These are phyloP conservation scores for Scomberomorus guttatus DNA, from an alignment of 2,797 vertebrate genomes.

Conservation along the genomic window DNA sequence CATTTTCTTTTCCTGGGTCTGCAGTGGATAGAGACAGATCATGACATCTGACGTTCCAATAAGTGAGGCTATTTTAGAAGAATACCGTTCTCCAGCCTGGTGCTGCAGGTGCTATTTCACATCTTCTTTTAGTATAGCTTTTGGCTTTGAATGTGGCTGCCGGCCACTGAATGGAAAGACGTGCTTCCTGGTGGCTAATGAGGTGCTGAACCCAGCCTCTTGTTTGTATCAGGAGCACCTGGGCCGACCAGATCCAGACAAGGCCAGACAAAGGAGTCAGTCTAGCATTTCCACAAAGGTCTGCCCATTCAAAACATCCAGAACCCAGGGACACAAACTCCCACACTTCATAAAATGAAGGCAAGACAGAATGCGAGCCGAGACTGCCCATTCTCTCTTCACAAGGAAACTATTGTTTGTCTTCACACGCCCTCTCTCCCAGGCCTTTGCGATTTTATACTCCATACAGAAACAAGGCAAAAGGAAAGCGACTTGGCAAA, in stretches of 20 bases:
- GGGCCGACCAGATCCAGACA: constrained; percentile 67
- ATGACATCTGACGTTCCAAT: constrained; percentile 39
- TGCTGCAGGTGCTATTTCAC: constrained; percentile 69
- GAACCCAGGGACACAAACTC: constrained; percentile 75
- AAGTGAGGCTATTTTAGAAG: constrained; percentile 38
- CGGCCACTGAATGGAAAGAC: constrained; percentile 60
- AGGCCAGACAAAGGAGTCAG: constrained; percentile 68
- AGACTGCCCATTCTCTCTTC: constrained; percentile 67
- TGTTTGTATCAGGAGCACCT: constrained; percentile 81
- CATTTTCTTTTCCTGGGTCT: constrained; percentile 34
- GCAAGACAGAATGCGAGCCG: constrained; percentile 69
- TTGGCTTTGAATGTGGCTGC: constrained; percentile 44
- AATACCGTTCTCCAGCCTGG: constrained; percentile 19
- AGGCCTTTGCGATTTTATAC: constrained; percentile 55
- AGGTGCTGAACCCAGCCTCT: constrained; percentile 76
- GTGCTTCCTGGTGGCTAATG: constrained; percentile 74
- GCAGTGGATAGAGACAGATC: constrained; percentile 32
- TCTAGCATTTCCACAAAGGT: constrained; percentile 68
- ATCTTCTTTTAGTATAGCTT: constrained; percentile 41
- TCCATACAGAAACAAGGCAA: constrained; percentile 51
- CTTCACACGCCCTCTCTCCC: constrained; percentile 64
- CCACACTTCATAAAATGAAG: constrained; percentile 82
- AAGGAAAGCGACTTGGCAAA: constrained; percentile 54
- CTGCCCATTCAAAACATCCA: constrained; percentile 76
- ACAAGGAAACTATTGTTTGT: constrained; percentile 85